phyloP scores from a whole-genome alignment of 2,113 vertebrate species.

The Ceyx cyanopectus region DNA sequence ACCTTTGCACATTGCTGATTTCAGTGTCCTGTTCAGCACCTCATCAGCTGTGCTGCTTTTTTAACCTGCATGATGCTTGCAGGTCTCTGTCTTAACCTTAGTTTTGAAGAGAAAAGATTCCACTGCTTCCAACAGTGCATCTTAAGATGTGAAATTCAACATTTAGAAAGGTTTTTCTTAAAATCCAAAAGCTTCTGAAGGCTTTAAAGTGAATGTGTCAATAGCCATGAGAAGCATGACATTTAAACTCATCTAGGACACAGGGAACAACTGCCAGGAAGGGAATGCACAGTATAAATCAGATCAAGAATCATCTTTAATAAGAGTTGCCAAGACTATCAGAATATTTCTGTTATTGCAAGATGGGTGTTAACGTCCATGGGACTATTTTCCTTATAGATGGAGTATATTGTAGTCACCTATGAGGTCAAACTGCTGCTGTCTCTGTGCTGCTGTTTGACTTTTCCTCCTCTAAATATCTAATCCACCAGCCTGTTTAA shows the following conservation, averaged over 20 bases:
- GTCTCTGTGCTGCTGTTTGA: neutral
- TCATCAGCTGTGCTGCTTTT: neutral
- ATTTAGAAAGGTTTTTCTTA: neutral
- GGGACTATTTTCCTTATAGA: neutral
- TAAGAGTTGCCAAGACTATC: neutral
- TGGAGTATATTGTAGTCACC: neutral
- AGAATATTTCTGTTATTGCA: neutral
- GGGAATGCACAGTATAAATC: neutral
- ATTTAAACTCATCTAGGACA: neutral
- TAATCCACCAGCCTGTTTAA: neutral
- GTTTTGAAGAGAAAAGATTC: neutral
- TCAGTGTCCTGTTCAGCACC: neutral
- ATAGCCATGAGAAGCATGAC: neutral
- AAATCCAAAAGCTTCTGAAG: neutral
- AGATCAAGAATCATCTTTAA: neutral
- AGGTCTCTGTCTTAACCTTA: neutral
- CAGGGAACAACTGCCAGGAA: neutral
- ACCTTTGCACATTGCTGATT: neutral
- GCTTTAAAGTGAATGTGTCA: neutral
- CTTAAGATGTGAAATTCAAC: neutral
- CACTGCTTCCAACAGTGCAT: neutral
- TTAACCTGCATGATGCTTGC: neutral
- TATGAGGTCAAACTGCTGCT: neutral
- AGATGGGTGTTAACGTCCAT: neutral
- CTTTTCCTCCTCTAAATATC: neutral